phyloP scores from a whole-genome alignment of 2,113 vertebrate genomes.

The mouse (Mus musculus) region DNA sequence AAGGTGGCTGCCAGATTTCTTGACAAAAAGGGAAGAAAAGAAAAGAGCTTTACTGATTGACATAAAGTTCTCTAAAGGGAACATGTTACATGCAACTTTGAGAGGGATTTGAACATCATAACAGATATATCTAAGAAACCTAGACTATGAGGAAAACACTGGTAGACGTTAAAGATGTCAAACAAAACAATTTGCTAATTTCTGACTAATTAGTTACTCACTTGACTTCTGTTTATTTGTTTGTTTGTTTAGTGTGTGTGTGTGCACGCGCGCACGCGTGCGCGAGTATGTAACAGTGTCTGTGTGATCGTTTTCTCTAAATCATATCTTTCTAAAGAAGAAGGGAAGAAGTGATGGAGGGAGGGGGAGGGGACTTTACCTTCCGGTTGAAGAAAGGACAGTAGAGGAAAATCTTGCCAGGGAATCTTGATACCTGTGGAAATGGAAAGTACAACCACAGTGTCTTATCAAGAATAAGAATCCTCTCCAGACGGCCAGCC shows the following conservation, averaged over 20 bases:
- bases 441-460: not conserved
- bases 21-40: not conserved
- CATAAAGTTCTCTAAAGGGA: not conserved
- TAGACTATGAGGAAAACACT: not conserved
- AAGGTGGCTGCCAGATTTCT: not conserved
- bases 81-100: not conserved
- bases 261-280: not conserved
- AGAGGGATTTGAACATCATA: not conserved
- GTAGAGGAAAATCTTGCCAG: not conserved
- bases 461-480: not conserved
- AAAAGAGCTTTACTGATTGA: not conserved
- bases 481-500: not conserved
- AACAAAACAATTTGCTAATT: not conserved
- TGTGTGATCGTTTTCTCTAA: not conserved
- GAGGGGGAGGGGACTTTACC: constrained; percentile 23
- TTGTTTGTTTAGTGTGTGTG: not conserved
- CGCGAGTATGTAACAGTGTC: not conserved
- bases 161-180: not conserved
- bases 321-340: not conserved
- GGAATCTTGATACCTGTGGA: constrained; percentile 36
- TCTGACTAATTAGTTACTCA: not conserved
- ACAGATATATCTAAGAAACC: not conserved
- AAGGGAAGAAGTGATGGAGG: not conserved
- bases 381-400: not conserved
- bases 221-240: not conserved